Conservation (phyloP, 2,888 invertebrate genomes). For the Gastracanthus pulcherrimus region DNA sequence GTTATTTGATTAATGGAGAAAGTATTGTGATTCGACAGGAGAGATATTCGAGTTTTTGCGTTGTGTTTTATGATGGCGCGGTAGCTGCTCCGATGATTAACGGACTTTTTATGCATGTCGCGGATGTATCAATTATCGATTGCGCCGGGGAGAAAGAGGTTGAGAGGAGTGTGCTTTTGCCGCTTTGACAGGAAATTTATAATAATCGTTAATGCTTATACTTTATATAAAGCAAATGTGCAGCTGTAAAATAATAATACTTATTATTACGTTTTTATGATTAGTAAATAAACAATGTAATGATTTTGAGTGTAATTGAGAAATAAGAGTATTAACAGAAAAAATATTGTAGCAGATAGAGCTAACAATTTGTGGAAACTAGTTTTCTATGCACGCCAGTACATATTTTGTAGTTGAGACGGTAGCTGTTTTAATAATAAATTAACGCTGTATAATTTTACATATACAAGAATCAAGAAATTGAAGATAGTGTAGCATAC, state of each 20-base stretch:
- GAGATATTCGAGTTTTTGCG: constrained; percentile 19
- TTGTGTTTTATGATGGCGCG: not conserved
- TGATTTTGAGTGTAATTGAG: no score
- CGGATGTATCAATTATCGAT: constrained; percentile 34
- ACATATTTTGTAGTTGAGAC: no score
- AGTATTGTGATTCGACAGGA: constrained; percentile 27
- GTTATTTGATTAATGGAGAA: constrained; percentile 39
- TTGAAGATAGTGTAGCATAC: no score
- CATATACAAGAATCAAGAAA: no score
- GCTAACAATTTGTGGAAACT: no score
- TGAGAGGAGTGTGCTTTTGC: not conserved
- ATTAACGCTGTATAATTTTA: no score
- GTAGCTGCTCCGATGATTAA: constrained; percentile 11
- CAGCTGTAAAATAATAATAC: not conserved
- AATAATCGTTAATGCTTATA: not conserved
- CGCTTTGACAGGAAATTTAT: not conserved
- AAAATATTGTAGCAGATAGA: no score
- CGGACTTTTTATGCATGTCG: constrained; percentile 29
- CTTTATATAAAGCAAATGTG: not conserved
- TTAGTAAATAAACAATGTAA: not conserved
- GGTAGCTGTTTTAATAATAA: no score
- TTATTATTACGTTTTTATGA: not conserved
- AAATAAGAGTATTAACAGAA: no score
- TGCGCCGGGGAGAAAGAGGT: not conserved
- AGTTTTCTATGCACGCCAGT: no score